Conservation (phyloP, 1,140 invertebrate species). For the Zaprionus davidi region DNA sequence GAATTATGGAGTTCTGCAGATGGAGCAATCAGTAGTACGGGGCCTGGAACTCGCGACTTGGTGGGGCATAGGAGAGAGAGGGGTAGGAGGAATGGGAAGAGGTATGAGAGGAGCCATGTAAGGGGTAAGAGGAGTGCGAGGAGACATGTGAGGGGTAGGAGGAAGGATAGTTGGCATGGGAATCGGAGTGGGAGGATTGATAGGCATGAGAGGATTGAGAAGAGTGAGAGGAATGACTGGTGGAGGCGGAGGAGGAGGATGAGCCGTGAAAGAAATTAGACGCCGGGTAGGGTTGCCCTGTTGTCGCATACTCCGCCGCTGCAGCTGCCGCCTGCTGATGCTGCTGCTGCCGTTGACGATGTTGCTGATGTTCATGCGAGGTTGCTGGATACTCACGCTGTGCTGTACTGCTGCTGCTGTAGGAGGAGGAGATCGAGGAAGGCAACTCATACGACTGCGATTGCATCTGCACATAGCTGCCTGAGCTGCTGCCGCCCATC, state of each 20-base stretch:
- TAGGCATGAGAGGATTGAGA: neutral
- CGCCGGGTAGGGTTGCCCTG: neutral
- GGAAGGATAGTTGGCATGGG: neutral
- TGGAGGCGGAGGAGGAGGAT: neutral
- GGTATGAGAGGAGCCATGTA: neutral
- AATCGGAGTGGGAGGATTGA: neutral
- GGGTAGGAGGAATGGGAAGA: neutral
- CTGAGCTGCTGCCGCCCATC: neutral
- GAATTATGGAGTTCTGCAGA: conserved; percentile 9
- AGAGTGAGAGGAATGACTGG: neutral
- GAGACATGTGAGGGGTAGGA: neutral
- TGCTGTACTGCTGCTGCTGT: conserved; percentile 7
- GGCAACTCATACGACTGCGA: conserved; percentile 66
- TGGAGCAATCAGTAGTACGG: conserved; percentile 48
- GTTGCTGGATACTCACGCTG: conserved; percentile 27
- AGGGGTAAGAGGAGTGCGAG: neutral
- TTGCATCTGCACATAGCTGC: conserved; percentile 61
- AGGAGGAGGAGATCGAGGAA: conserved; percentile 5
- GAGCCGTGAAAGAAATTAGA: conserved; percentile 1
- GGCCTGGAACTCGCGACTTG: conserved; percentile 61
- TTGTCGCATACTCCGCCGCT: neutral
- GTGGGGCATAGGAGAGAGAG: conserved; percentile 8
- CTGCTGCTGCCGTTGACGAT: conserved; percentile 4
- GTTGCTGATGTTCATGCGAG: neutral
- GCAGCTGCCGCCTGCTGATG: conserved; percentile 3